A percentile compares a stretch with the other conserved stretches of the same genome.
phyloP scores from a whole-genome alignment of 2,113 vertebrate species.

The Uria aalge region DNA sequence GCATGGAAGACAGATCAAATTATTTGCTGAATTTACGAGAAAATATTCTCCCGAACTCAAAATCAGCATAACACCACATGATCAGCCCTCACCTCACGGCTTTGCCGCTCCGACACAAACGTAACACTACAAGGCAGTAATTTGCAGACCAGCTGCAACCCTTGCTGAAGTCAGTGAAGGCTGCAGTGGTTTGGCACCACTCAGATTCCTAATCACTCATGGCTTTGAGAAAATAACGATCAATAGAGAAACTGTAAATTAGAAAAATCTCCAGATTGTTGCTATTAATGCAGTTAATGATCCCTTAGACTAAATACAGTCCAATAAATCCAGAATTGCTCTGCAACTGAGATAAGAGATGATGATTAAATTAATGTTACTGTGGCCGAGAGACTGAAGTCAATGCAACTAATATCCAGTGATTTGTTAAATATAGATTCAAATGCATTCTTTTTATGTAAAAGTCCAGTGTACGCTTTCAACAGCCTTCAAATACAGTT shows the following conservation, averaged over 20 bases:
- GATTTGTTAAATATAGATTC: neutral
- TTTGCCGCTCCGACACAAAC: neutral
- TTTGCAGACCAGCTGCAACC: neutral
- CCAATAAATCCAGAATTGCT: neutral
- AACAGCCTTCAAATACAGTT: neutral
- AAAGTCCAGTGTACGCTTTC: neutral
- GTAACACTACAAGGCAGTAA: neutral
- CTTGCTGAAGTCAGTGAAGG: neutral
- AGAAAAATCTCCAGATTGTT: neutral
- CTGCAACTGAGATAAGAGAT: neutral
- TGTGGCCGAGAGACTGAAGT: neutral
- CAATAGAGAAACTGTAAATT: neutral
- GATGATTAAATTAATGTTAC: neutral
- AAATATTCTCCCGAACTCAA: neutral
- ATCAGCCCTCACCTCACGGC: neutral
- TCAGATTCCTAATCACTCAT: neutral
- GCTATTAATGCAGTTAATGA: neutral
- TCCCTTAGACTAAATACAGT: neutral
- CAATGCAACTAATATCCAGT: neutral
- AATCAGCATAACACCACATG: rapidly evolving
- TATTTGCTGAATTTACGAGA: neutral
- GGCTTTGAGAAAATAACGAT: neutral
- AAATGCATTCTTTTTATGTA: neutral
- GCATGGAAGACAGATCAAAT: neutral
- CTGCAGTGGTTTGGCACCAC: neutral